Evolutionary conservation across 2,888 invertebrate species (phyloP), one percentile per base, ranked within the genome.

Genomic region (Trimorus sp.): DNA sequence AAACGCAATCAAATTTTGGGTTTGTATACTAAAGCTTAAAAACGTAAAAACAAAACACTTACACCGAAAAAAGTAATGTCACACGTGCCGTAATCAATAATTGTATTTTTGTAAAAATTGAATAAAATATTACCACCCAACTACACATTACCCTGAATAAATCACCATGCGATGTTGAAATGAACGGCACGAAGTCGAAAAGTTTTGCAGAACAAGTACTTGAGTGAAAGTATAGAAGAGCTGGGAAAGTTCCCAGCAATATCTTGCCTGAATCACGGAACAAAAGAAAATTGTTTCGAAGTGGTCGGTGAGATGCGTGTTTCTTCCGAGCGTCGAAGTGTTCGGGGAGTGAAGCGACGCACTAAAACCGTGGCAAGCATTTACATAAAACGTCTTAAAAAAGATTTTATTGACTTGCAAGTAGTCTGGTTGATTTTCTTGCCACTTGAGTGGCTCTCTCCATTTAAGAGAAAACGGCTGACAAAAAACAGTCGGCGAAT

Each of bases 281-380:
- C 70, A 58, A 65, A 75, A 70, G 69, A 75, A 70, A 80, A 80
- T 75, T 70, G 70, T 80, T 70, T 75, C 56, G 59, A 73, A 79
- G 51, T 69, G 37, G 36, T 36, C 7, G 11, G 56, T 9, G 53
- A 48, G 49, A 49, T 53, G 62, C 58, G 58, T 36, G 70, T 60
- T 66, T 80, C 51, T 54, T 59, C n/a, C n/a, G 45, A 56, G 65
- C 76, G 77, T 76, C 71, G 77, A 81, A 81, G 76, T 49, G 36
- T 69, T 63, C 63, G 37, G 11, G 54, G 66, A 15, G 73, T 36
- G 66, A 71, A 40, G 16, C 71, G 26, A 45, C 40, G 54, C 54
- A 56, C 60, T 54, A 71, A 48, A 15, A 65, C 16, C 36, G 51
- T 16, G 54, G 14, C 42, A 69, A 65, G 58, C 69, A 74, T 74